Evolutionary conservation across 1,140 invertebrate genomes (phyloP).

Genomic region (Dendroctonus ponderosae): DNA sequence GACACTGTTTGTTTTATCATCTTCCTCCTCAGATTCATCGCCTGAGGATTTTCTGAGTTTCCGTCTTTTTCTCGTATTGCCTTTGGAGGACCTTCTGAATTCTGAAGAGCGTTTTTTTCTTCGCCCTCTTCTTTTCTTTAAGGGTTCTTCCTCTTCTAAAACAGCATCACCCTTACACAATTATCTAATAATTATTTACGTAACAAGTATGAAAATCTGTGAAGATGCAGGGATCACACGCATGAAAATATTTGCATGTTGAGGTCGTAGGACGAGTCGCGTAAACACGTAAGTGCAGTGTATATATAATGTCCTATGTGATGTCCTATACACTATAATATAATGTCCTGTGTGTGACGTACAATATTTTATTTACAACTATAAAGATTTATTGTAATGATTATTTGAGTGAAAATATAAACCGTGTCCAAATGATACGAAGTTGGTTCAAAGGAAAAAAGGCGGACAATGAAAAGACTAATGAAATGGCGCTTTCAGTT

Average conservation of each 20-base stretch:
- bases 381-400: neutral
- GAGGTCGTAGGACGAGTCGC: no score
- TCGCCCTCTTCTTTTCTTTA: constrained; percentile 24
- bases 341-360: neutral
- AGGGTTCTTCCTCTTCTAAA: constrained; percentile 6
- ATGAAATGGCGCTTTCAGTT: no score
- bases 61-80: constrained; percentile 10
- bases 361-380: neutral
- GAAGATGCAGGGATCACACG: neutral
- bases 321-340: no score
- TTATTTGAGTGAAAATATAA: no score
- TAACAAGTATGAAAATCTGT: neutral
- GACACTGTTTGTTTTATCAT: constrained; percentile 23
- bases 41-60: constrained; percentile 15
- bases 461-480: no score
- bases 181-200: no score
- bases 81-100: constrained; percentile 11
- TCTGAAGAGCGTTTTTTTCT: constrained; percentile 9
- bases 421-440: no score
- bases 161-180: no score
- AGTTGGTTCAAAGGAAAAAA: no score
- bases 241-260: neutral
- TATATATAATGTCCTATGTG: neutral
- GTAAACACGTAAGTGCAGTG: neutral
- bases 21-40: constrained; percentile 19